Percentiles rank a stretch among this genome's conserved stretches.
These are phyloP conservation scores for Aleiodes testaceus DNA, from an alignment of 2,888 invertebrate species.

Conservation along the genomic window DNA sequence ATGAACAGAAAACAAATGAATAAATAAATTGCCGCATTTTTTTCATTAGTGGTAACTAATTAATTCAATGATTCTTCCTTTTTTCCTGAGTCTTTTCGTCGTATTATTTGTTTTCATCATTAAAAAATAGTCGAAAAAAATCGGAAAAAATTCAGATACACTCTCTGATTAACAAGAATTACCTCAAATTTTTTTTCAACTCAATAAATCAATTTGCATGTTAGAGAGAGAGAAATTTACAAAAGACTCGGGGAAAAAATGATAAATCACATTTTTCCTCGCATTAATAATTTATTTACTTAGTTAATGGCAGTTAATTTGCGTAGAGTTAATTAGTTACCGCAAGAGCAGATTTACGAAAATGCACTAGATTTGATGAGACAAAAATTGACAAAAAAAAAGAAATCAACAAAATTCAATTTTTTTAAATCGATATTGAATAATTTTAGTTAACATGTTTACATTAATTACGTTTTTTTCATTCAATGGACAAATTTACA, in stretches of 20 bases:
- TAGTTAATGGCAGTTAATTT: constrained; percentile 49
- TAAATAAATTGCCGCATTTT: constrained; percentile 65
- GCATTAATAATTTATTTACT: constrained; percentile 61
- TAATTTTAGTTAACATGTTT: constrained; percentile 13
- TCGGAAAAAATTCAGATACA: too few species aligned
- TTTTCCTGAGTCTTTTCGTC: background rate
- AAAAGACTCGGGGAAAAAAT: constrained; percentile 22
- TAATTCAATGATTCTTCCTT: constrained; percentile 56
- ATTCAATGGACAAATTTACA: constrained; percentile 3
- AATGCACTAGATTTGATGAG: constrained; percentile 42
- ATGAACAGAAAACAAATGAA: constrained; percentile 54
- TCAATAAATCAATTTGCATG: constrained; percentile 26
- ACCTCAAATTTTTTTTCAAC: background rate
- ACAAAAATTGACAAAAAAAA: constrained; percentile 2
- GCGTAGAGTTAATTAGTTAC: constrained; percentile 69
- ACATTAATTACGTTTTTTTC: too few species aligned
- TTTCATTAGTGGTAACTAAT: constrained; percentile 69
- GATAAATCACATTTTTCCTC: constrained; percentile 34
- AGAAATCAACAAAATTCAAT: background rate
- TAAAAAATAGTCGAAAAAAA: background rate
- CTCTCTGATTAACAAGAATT: background rate
- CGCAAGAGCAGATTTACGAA: constrained; percentile 49
- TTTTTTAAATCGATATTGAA: constrained; percentile 1
- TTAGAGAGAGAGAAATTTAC: constrained; percentile 13
- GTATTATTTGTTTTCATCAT: background rate